Base-by-base conservation (phyloP, 1,140 invertebrate genomes). In the Potamilus streckersoni region DNA sequence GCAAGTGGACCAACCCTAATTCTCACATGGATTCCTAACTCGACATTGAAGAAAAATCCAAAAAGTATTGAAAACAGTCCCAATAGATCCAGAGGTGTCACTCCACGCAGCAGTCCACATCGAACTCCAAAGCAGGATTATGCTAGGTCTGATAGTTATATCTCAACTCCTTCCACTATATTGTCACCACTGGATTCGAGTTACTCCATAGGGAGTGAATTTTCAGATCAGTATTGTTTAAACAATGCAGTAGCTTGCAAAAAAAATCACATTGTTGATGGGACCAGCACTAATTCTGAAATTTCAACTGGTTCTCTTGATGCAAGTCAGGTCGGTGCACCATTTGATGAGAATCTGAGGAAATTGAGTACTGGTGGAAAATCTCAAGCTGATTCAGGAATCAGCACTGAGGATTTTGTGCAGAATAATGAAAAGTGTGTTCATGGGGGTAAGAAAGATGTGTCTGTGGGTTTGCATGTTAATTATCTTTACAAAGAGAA, bases 11-110 rank as follows among this genome's bases (percentile, higher is more conserved):
- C 95, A 1, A 97, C 96, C 0, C 88, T 98, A 1, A 94, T 96
- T 76, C 91, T 98, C 0, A 96, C 95, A 69, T 98, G 97, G 97
- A 96, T 98, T 81, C 96, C 97, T 0, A 98, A 98, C 87, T 93
- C 93, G 5, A 95, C 95, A 0, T 88, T 98, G n/a, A 93, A 94
- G 72, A 96, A 94, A 89, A 95, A 96, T 87, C 95, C 95, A 2
- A 93, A 93, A 8, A 93, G 94, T 23, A 91, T 95, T 31, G 93
- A 95, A 85, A 95, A 91, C 78, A 89, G 88, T 78, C 89, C 89
- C 23, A 87, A 83, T 65, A 80, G 80, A 38, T 82, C 85, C 11
- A 67, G 77, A 31, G 82, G 79, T 20, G 73, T 72, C 31, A 84
- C 82, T 56, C 83, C 84, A n/a, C 82, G 80, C 75, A 70, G 81